Evolutionary conservation across 2,888 invertebrate species (phyloP).

Genomic region (Drosophila austrosaltans): DNA sequence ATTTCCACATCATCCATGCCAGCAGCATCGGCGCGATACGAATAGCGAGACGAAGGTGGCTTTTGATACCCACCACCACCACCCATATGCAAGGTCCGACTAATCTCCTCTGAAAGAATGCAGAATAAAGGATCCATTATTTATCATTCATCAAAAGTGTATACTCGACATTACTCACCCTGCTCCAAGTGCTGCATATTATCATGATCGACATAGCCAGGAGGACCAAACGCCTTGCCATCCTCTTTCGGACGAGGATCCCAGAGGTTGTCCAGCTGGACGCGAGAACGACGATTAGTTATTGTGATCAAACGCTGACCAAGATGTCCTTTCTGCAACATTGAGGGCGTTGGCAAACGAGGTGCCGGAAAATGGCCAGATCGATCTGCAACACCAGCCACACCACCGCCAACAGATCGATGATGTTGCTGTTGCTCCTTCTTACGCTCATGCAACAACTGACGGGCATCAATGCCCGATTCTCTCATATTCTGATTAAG

Average conservation of each 20-base stretch:
- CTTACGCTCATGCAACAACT: constrained; percentile 86
- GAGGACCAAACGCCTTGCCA: constrained; percentile 71
- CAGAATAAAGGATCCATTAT: background rate
- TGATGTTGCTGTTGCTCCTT: constrained; percentile 37
- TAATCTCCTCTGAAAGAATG: constrained; percentile 53
- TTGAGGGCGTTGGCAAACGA: constrained; percentile 14
- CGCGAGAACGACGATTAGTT: constrained; percentile 30
- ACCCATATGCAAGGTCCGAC: constrained; percentile 54
- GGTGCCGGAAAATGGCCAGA: background rate
- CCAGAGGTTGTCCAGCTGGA: constrained; percentile 39
- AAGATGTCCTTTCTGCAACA: constrained; percentile 41
- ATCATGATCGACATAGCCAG: constrained; percentile 82
- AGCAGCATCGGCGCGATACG: constrained; percentile 22
- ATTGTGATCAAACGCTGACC: constrained; percentile 52
- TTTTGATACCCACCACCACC: constrained; percentile 31
- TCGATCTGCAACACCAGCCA: background rate
- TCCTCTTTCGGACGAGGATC: constrained; percentile 36
- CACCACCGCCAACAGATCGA: background rate
- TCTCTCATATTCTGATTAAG: constrained; percentile 90
- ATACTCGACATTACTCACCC: constrained; percentile 60
- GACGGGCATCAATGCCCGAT: constrained; percentile 88
- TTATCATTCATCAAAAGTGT: background rate
- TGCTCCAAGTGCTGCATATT: constrained; percentile 82
- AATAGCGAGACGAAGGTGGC: constrained; percentile 22
- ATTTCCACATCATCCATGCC: constrained; percentile 46